phyloP scores from a whole-genome alignment of 2,113 vertebrate genomes.

The Cyphomyrus plagiostoma region DNA sequence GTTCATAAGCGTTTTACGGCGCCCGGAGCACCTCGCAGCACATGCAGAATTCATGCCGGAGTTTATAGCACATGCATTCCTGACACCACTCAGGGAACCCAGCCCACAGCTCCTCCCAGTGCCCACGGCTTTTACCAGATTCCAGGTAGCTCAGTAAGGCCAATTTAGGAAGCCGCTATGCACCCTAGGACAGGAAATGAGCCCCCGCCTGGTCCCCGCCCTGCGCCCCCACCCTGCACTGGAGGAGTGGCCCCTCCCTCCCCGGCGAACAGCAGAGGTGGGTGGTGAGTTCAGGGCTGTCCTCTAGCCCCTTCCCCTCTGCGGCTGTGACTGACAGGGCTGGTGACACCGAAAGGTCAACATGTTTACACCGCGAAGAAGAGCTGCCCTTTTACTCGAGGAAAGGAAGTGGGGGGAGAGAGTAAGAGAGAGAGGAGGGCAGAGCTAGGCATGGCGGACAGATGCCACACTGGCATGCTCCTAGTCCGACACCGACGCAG shows the following conservation, averaged over 20 bases:
- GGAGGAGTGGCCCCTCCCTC: not conserved
- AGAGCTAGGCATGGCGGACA: slow-evolving; percentile 21
- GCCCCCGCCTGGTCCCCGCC: not conserved
- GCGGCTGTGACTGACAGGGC: not conserved
- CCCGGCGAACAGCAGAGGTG: not conserved
- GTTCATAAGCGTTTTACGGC: not conserved
- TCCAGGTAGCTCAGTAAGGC: not conserved
- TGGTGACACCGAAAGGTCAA: slow-evolving; percentile 24
- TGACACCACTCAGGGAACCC: not conserved
- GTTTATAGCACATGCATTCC: not conserved
- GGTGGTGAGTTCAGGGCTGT: not conserved
- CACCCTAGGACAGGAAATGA: not conserved
- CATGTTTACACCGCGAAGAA: slow-evolving; percentile 30
- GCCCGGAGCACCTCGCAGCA: not conserved
- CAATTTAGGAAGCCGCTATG: not conserved
- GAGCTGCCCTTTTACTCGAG: slow-evolving; percentile 32
- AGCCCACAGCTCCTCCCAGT: not conserved
- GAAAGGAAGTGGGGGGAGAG: not conserved
- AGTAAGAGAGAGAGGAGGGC: not conserved
- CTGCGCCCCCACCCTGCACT: not conserved
- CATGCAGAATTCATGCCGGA: not conserved
- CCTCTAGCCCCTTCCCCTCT: not conserved
- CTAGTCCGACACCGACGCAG: slow-evolving; percentile 28
- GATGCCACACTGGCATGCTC: slow-evolving; percentile 16
- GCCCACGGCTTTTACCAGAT: not conserved